A percentile compares a stretch with the other conserved stretches of the same genome.
Evolutionary conservation across 2,888 invertebrate species (phyloP).

Genomic region (Drosophila anomelani): DNA sequence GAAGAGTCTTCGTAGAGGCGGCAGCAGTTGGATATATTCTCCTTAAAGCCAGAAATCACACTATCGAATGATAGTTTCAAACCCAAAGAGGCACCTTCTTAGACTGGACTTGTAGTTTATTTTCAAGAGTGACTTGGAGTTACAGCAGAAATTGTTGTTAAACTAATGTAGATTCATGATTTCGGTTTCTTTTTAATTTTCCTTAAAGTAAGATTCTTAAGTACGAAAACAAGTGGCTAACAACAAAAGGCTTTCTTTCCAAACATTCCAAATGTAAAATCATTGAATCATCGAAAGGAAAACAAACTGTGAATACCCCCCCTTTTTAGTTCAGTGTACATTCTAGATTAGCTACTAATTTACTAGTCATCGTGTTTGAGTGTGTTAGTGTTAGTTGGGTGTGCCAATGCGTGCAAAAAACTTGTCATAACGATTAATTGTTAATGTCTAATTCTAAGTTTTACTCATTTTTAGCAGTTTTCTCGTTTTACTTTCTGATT

Average conservation of each 20-base stretch:
- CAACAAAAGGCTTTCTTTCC: constrained; percentile 29
- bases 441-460: constrained; percentile 47
- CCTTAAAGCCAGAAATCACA: no score
- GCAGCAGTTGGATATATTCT: no score
- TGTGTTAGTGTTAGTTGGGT: constrained; percentile 42
- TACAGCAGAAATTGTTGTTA: constrained; percentile 65
- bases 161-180: constrained; percentile 51
- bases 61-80: not conserved
- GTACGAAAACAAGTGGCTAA: constrained; percentile 61
- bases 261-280: constrained; percentile 18
- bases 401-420: constrained; percentile 75
- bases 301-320: constrained; percentile 42
- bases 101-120: constrained; percentile 58
- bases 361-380: constrained; percentile 45
- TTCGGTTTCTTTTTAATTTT: constrained; percentile 26
- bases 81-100: constrained; percentile 11
- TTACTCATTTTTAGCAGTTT: constrained; percentile 39
- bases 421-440: constrained; percentile 45
- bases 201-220: constrained; percentile 47
- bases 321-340: constrained; percentile 22
- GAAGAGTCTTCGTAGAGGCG: no score
- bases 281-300: constrained; percentile 14
- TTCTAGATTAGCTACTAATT: constrained; percentile 66
- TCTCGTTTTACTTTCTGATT: constrained; percentile 61
- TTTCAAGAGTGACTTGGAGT: constrained; percentile 63